Conservation (phyloP, 2,113 vertebrate species). For the Podarcis raffonei region DNA sequence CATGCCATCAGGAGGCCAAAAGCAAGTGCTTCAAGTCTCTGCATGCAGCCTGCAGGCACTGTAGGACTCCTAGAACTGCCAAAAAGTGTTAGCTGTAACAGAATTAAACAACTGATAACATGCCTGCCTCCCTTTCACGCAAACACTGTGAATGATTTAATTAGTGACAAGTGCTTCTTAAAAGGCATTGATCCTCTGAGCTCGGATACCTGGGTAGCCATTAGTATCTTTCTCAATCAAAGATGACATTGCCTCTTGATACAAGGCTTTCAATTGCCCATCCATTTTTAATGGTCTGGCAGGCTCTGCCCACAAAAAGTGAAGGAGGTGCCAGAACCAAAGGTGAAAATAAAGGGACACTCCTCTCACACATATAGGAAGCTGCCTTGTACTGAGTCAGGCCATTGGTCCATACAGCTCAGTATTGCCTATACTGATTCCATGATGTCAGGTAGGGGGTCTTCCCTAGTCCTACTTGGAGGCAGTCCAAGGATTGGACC, state of each 20-base stretch:
- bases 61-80: neutral
- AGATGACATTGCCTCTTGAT: neutral
- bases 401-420: too few species aligned
- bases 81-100: neutral
- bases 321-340: neutral
- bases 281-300: neutral
- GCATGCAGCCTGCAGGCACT: neutral
- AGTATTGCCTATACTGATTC: too few species aligned
- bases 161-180: neutral
- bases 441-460: too few species aligned
- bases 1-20: neutral
- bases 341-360: neutral
- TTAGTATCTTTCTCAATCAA: neutral
- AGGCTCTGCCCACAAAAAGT: neutral
- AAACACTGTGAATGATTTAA: neutral
- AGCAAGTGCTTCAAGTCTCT: neutral
- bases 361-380: neutral
- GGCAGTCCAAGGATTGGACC: too few species aligned
- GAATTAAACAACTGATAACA: neutral
- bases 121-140: neutral
- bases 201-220: neutral
- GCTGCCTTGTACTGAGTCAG: too few species aligned
- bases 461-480: too few species aligned
- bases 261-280: neutral
- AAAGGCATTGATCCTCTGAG: constrained; percentile 1